Evolutionary conservation across 2,113 vertebrate species (phyloP).

Genomic region (Guaruba guarouba): DNA sequence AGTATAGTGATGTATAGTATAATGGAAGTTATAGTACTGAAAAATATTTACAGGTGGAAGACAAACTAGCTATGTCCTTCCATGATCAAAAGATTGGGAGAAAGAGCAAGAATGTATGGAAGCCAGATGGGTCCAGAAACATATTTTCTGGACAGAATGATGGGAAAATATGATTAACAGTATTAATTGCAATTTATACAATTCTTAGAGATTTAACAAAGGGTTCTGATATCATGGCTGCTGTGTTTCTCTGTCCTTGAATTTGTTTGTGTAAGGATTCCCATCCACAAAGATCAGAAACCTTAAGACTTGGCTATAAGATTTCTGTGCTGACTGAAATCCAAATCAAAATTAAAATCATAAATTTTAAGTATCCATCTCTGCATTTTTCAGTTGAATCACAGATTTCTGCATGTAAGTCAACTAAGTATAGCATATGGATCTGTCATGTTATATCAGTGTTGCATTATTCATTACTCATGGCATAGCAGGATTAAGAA

Average conservation of each 20-base stretch:
- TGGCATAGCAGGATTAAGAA: neutral
- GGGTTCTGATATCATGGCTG: neutral
- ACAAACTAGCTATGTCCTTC: neutral
- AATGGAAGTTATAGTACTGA: neutral
- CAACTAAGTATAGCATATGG: neutral
- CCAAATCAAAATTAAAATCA: neutral
- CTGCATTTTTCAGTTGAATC: neutral
- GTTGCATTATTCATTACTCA: neutral
- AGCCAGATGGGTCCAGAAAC: neutral
- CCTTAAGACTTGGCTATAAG: neutral
- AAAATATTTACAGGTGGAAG: neutral
- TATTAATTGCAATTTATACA: neutral
- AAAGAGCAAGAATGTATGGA: neutral
- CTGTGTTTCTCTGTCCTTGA: neutral
- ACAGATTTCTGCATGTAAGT: neutral
- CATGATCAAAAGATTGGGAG: neutral
- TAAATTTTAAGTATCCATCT: neutral
- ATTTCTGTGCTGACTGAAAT: neutral
- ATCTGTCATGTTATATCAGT: neutral
- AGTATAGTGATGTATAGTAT: neutral
- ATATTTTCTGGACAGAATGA: neutral
- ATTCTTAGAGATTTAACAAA: neutral
- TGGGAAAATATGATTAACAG: neutral
- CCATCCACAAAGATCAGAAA: neutral
- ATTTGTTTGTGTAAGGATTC: neutral